Conservation (phyloP, 2,797 vertebrate genomes). For the Chelon auratus region DNA sequence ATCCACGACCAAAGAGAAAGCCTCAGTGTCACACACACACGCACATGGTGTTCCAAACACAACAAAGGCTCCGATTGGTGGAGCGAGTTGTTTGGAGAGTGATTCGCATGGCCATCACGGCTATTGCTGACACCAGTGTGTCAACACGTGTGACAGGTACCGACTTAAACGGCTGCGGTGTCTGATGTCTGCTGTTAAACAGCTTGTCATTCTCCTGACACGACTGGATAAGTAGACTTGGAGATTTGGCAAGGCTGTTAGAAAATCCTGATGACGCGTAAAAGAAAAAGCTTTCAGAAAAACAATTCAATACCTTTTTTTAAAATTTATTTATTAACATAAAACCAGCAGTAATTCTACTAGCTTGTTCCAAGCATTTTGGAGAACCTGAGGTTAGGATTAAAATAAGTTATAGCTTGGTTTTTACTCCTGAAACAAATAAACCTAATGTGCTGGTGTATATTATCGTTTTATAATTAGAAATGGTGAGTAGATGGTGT, state of each 20-base stretch:
- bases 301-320: background rate
- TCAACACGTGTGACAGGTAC: constrained; percentile 67
- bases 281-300: background rate
- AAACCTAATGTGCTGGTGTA: no score
- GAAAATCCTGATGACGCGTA: background rate
- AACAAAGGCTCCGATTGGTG: constrained; percentile 65
- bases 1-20: constrained; percentile 31
- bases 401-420: no score
- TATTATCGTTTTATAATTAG: no score
- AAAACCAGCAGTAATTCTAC: no score
- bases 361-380: no score
- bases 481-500: no score
- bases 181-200: constrained; percentile 29
- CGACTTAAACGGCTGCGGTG: constrained; percentile 22
- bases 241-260: background rate
- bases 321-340: no score
- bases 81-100: constrained; percentile 37
- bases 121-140: constrained; percentile 45
- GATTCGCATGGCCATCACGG: constrained; percentile 48
- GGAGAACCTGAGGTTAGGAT: no score
- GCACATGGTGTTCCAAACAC: constrained; percentile 36
- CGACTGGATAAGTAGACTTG: background rate
- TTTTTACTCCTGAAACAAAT: no score
- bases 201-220: constrained; percentile 30
- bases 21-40: constrained; percentile 26